phyloP scores from a whole-genome alignment of 1,140 invertebrate genomes.

The Drosophila lacertosa region DNA sequence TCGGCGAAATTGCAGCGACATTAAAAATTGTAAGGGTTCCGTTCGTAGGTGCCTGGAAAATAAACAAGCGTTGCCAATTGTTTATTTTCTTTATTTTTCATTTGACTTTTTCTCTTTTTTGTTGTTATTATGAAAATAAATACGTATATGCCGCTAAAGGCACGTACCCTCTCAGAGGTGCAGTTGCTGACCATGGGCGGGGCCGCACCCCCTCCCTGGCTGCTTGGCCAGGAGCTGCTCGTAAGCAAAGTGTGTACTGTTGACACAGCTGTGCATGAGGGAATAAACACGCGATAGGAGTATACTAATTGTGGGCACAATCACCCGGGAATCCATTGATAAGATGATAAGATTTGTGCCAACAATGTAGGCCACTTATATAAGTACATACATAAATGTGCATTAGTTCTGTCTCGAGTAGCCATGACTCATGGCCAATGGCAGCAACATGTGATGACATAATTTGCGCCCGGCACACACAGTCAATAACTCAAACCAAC shows the following conservation, averaged over 20 bases:
- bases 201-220: background rate
- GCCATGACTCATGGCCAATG: constrained; percentile 33
- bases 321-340: constrained; percentile 18
- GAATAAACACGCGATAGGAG: constrained; percentile 15
- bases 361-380: too few species aligned
- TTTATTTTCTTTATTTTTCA: background rate
- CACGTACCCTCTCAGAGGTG: background rate
- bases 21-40: constrained; percentile 6
- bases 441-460: constrained; percentile 65
- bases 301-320: constrained; percentile 19
- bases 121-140: background rate
- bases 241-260: constrained; percentile 3
- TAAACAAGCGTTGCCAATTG: background rate
- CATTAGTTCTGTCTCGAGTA: background rate
- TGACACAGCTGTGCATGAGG: constrained; percentile 34
- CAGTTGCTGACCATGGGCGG: background rate
- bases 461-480: constrained; percentile 38
- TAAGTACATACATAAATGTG: background rate
- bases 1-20: constrained; percentile 2
- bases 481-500: constrained; percentile 10
- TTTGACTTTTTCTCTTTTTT: background rate
- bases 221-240: background rate
- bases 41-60: background rate
- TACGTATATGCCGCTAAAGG: background rate
- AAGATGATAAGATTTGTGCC: constrained; percentile 33